These are phyloP conservation scores for Aethes cnicana DNA, from an alignment of 2,888 invertebrate genomes.

Conservation along the genomic window DNA sequence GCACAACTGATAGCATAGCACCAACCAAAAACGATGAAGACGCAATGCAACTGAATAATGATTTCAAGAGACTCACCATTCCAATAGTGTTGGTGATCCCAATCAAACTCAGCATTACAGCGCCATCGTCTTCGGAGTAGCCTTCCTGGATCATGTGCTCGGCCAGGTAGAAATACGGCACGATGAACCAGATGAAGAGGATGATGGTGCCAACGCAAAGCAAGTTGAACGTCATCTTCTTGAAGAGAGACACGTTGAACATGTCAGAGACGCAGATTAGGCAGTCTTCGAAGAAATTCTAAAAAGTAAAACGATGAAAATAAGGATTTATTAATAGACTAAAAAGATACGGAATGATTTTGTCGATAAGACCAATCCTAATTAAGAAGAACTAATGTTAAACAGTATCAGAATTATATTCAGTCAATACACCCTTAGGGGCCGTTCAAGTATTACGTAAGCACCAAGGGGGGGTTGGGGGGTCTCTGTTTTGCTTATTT, in stretches of 20 bases:
- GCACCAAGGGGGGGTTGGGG: no score
- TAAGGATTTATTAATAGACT: neutral
- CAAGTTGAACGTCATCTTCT: conserved; percentile 89
- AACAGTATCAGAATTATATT: no score
- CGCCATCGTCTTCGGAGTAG: conserved; percentile 87
- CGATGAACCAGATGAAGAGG: conserved; percentile 96
- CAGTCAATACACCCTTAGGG: no score
- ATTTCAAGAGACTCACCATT: conserved; percentile 83
- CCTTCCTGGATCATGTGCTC: conserved; percentile 89
- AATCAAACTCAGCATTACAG: conserved; percentile 91
- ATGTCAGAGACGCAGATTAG: conserved; percentile 62
- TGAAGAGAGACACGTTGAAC: conserved; percentile 90
- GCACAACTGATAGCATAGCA: no score
- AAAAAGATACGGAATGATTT: no score
- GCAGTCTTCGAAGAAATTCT: conserved; percentile 75
- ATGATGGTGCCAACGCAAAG: conserved; percentile 93
- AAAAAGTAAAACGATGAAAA: no score
- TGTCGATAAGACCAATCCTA: no score
- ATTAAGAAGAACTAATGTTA: no score
- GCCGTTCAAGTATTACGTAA: no score
- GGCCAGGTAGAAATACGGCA: conserved; percentile 96
- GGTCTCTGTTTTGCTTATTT: no score
- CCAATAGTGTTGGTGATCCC: conserved; percentile 95
- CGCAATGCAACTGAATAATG: no score
- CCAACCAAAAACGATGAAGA: no score